Evolutionary conservation across 2,797 vertebrate genomes (phyloP), one percentile per base, ranked within the genome.

Genomic region (Peromyscus attwateri): DNA sequence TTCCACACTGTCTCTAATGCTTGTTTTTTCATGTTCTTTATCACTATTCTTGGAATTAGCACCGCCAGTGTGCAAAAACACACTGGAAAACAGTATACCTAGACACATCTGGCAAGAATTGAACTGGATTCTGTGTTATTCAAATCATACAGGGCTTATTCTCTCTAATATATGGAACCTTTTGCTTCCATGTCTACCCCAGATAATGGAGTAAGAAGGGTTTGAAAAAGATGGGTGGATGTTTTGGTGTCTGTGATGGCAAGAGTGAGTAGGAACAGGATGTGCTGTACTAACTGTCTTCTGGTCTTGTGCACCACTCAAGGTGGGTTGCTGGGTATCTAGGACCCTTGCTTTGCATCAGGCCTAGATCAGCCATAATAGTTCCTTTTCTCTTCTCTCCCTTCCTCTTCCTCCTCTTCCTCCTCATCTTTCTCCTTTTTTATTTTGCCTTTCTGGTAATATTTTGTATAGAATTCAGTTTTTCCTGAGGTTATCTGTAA

Each of bases 21-120:
- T 49, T 79, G 27, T 76, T 94, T 60, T 73, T 95, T 55, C 25
- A 14, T 80, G 43, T 52, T 97, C 91, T 88, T 49, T 31, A 92
- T 71, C 89, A 27, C 27, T 52, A 57, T 27, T 76, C 37, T 91
- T 88, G 7, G 31, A 80, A 75, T 92, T 82, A 46, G 49, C 19
- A 37, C 8, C 21, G 21, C 31, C 68, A 14, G 71, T 29, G 27
- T 43, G 1, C 1, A 25, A n/a, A 75, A 13, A 55, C n/a, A 71
- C 34, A 3, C 1, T 92, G 94, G 87, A 83, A 94, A 82, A 52
- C 34, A 31, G 2, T 34, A 0, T 4, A 0, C 71, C 27, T 1
- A 16, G 10, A 25, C 4, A 21, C 80, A 60, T 62, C 75, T 80
- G 84, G 57, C 43, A 14, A 11, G 40, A 16, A 89, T 68, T 52